phyloP scores from a whole-genome alignment of 2,888 invertebrate genomes.

The Dysmachus trigonus region DNA sequence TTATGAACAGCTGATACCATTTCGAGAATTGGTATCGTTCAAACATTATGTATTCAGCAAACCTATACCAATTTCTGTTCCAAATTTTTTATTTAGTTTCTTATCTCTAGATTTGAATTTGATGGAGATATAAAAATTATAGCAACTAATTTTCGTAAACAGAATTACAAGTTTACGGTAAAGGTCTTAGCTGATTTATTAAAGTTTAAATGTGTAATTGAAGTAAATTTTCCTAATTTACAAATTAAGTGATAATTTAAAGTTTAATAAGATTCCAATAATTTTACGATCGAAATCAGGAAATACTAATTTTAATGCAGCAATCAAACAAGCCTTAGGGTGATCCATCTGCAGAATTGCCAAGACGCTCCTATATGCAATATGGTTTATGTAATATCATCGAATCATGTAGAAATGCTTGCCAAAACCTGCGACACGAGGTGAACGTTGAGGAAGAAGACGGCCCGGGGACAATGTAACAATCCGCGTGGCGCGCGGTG shows the following conservation, averaged over 20 bases:
- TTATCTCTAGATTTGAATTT: too few relatives aligned
- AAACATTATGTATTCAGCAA: too few relatives aligned
- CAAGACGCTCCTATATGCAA: neutral
- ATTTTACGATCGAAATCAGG: neutral
- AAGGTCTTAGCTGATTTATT: too few relatives aligned
- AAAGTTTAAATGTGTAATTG: neutral
- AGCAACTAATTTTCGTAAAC: too few relatives aligned
- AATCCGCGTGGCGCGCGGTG: neutral
- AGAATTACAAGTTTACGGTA: too few relatives aligned
- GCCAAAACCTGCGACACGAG: neutral
- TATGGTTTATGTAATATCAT: neutral
- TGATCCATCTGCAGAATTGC: neutral
- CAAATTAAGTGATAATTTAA: neutral
- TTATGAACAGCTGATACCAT: too few relatives aligned
- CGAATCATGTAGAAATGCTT: neutral
- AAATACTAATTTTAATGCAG: neutral
- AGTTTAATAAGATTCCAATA: neutral
- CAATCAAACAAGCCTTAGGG: neutral
- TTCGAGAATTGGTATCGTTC: too few relatives aligned
- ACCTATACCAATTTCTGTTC: too few relatives aligned
- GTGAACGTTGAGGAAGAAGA: neutral
- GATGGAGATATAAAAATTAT: too few relatives aligned
- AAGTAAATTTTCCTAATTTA: neutral
- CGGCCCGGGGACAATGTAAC: neutral
- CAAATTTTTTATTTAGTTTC: too few relatives aligned